Percentiles rank a stretch among this genome's conserved stretches.
phyloP scores from a whole-genome alignment of 2,113 vertebrate genomes.

The Campylomormyrus tamandua region DNA sequence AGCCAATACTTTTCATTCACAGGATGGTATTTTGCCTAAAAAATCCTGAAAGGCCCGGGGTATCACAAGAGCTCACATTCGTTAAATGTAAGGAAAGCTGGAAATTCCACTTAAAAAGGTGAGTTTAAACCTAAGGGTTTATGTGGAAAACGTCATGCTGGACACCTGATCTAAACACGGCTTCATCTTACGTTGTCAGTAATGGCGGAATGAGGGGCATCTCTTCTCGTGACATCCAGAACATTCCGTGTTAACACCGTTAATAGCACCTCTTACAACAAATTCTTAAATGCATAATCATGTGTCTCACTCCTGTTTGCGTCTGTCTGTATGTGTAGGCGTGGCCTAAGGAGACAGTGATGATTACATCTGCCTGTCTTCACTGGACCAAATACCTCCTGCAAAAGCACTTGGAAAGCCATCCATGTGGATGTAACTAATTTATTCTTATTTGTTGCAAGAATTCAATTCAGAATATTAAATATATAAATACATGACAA shows the following conservation, averaged over 20 bases:
- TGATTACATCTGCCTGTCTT: not conserved
- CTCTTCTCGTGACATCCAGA: not conserved
- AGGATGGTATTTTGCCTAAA: slow-evolving; percentile 60
- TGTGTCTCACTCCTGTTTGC: not conserved
- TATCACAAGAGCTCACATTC: slow-evolving; percentile 51
- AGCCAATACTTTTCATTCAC: not conserved
- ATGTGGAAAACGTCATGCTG: not conserved
- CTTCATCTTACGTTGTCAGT: not conserved
- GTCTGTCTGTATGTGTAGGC: not conserved
- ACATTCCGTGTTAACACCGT: not conserved
- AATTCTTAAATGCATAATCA: not conserved
- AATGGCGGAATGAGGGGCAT: not conserved
- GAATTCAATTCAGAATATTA: slow-evolving; percentile 20
- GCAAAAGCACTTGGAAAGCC: slow-evolving; percentile 41
- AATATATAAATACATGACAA: not conserved
- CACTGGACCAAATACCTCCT: not conserved
- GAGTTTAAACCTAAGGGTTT: not conserved
- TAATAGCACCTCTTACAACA: not conserved
- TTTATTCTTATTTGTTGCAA: slow-evolving; percentile 33
- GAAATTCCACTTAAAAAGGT: slow-evolving; percentile 46
- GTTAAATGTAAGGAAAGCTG: slow-evolving; percentile 55
- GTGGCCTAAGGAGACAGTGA: not conserved
- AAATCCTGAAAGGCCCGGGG: slow-evolving; percentile 32
- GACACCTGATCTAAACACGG: not conserved
- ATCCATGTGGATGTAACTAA: slow-evolving; percentile 37